Base-by-base conservation (phyloP, 1,140 invertebrate genomes). In the Epicauta chinensis region DNA sequence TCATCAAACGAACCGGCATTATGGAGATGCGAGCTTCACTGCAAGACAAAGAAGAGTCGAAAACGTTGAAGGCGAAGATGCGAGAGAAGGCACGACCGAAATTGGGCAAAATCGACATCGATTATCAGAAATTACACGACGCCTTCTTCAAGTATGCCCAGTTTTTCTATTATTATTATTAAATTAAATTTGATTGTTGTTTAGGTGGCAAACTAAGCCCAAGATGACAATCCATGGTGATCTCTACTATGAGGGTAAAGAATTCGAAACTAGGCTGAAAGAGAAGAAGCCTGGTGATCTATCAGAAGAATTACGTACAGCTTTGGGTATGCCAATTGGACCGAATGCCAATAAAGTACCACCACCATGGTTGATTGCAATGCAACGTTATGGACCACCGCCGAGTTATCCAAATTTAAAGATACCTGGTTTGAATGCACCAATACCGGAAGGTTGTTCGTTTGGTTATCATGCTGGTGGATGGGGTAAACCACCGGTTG, bases 401-500 rank as follows among this genome's bases (percentile, higher is more conserved):
- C 97, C 97, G 0, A 98, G 93, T 35, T 99, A 99, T 76, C 97
- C 97, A 2, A 98, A 97, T 76, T 75, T 99, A 0, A 98, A 98
- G 73, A 97, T 99, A 65, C 91, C 96, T 9, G 86, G 84, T 0
- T 76, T 99, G 1, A 97, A 96, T 73, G 91, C 91, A 10, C 90
- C 92, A 0, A 95, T 97, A 65, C 94, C 94, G 1, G 93, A 98
- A 60, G 87, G 90, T 5, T 98, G 96, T 69, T 90, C 93, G 0
- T 99, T 99, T 74, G 97, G 97, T 17, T 99, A 99, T 72, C 97
- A 99, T 77, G 95, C 95, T 2, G 96, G 93, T 32, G 96, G 96
- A 39, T 99, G 96, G 96, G 96, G 97, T 44, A 99, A 99, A 74
- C 97, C 97, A n/a, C 97, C 97, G 1, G 97, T 99, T 0, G 97